Base-by-base conservation (phyloP, 2,797 vertebrate species). In the Pelochelys cantorii region DNA sequence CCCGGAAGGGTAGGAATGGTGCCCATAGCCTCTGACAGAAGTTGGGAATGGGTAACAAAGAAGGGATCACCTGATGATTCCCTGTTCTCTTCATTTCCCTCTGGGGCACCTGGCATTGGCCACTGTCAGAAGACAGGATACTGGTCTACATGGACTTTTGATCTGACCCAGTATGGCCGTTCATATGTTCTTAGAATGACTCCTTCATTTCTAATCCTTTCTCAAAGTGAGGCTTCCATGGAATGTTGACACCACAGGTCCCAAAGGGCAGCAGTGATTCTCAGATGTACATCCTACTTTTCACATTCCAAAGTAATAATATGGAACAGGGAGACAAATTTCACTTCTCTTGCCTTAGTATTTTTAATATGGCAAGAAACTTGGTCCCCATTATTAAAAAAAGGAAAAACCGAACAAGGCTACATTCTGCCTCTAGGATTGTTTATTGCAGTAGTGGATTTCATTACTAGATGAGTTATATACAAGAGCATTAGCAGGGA, bases 241-340 rank as follows among this genome's bases (percentile, higher is more conserved):
- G 31, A 0, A 3, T 29, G 7, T n/a, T n/a, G 1, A 1, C 34
- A 57, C n/a, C 31, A n/a, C 12, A 48, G 75, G n/a, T 1, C 56
- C 54, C 42, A 42, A 37, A 17, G 25, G 83, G 6, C 34, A 31
- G 54, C 74, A 42, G 11, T 17, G 75, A 17, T 14, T 60, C 31
- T 55, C 25, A 8, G 15, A 3, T 34, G 31, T 1, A 0, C 8
- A 1, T 62, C 31, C 31, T 10, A 0, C 31, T n/a, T 29, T 29
- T 42, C 77, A 34, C 71, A 82, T 29, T 5, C 65, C 42, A 48
- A 0, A 74, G 23, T 1, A 15, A 53, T 9, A 20, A 10, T 6
- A 23, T 12, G 54, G 29, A 79, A 81, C 5, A 14, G 65, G 60
- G 7, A 60, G 82, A 4, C 34, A 68, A 83, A 4, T 9, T 6